Evolutionary conservation across 2,888 invertebrate species (phyloP), one percentile per base, ranked within the genome.

Genomic region (Heteromyza rotundicornis): DNA sequence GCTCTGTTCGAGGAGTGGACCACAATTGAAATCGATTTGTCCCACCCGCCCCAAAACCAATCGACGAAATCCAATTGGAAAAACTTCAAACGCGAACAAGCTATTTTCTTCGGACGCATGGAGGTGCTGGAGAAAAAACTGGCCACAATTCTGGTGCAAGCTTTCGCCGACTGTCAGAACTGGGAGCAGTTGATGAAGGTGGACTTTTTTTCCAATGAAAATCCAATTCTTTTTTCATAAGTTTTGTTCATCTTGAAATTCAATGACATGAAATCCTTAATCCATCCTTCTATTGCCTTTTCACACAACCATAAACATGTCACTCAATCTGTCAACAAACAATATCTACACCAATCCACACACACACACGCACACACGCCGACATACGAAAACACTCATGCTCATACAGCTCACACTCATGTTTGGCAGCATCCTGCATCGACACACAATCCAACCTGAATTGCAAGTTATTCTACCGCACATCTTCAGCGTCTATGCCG

Each of bases 151-250:
- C 84, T 88, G 59, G 82, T 85, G 17, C 86, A 86, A 68, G 87
- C 86, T 8, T 87, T 87, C 76, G 86, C 87, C 70, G 88, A 89
- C 62, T 87, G 87, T 66, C 82, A 83, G 65, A 87, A 86, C 52
- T 82, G 87, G 63, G 87, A 87, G 73, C 84, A 86, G 59, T 79
- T 85, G 49, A 85, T 86, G 66, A 89, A 87, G 84, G 87, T 87
- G 66, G 54, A 64, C 60, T 16, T 50, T n/a, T n/a, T n/a, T n/a
- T n/a, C n/a, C n/a, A n/a, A 3, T 40, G 16, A 40, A 40, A 40
- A 40, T 40, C 16, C 12, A 40, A 40, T n/a, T 40, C 40, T 10
- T 40, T 14, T 40, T 40, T 40, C 8, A 14, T 40, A 3, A 8
- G 17, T 47, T 47, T 47, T 27, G 27, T 27, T 27, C 10, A 7